Base-by-base conservation (phyloP, 2,888 invertebrate genomes). In the Cephus runcator region DNA sequence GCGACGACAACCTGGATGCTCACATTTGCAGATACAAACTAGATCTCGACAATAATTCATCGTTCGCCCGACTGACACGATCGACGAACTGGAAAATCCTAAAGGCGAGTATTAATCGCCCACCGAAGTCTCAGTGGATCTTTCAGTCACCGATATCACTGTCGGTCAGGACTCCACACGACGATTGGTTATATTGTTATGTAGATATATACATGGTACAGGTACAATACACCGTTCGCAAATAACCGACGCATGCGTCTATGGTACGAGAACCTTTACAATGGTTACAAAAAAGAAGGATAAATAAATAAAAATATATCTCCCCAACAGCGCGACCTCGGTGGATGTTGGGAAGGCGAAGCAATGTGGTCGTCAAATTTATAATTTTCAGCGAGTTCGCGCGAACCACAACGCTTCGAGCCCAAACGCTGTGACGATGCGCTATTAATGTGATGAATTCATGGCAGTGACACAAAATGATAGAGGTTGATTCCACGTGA, bases 181-280 rank as follows among this genome's bases (percentile, higher is more conserved):
- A 83, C 85, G 83, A 84, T 84, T 86, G 83, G 81, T 84, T 83
- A 69, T 77, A 83, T 83, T 83, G 85, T 83, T 81, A 80, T 81
- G 81, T 81, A 78, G 69, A 83, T 85, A 86, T 85, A 88, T 86
- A 88, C 85, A 85, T 87, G 87, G 83, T 88, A 86, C 85, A 88
- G 87, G 85, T 88, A 89, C 85, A 88, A 88, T 87, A 87, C 84
- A 87, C 85, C 86, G 87, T 88, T 87, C 87, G 89, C 87, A 89
- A 88, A 88, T 86, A 88, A 86, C 84, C 85, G 87, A 86, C 84
- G 85, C 89, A 90, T 90, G 88, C 89, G 86, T 85, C 86, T 88
- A 85, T 87, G 82, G 81, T 83, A 87, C 79, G 82, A 84, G 82
- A 86, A 87, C 82, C 80, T 79, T 78, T 73, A 85, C 81, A 86